Percentiles rank a stretch among this genome's conserved stretches.
phyloP scores from a whole-genome alignment of 2,888 invertebrate genomes.

The Xylocampa areola region DNA sequence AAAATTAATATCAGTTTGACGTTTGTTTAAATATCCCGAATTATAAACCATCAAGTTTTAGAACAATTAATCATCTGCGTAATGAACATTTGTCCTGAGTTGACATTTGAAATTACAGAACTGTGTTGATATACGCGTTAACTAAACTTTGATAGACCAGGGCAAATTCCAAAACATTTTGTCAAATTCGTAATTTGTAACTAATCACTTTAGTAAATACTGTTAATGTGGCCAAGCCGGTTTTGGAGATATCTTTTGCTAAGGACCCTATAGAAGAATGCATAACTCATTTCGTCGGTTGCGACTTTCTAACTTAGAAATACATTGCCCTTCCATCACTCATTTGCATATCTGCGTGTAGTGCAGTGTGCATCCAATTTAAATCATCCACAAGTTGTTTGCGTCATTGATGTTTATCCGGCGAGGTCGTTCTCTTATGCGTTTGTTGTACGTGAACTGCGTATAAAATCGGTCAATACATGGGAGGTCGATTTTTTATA shows the following conservation, averaged over 20 bases:
- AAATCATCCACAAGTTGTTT: slow-evolving; percentile 60
- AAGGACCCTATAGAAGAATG: slow-evolving; percentile 37
- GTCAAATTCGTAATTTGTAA: background rate
- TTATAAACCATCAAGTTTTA: slow-evolving; percentile 36
- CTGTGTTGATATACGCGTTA: slow-evolving; percentile 19
- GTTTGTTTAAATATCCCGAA: slow-evolving; percentile 38
- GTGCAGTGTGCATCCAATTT: slow-evolving; percentile 62
- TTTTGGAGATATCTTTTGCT: slow-evolving; percentile 24
- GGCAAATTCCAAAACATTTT: slow-evolving; percentile 12
- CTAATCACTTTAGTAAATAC: slow-evolving; percentile 10
- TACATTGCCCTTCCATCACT: slow-evolving; percentile 42
- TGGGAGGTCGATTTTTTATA: slow-evolving; percentile 38
- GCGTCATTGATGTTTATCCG: slow-evolving; percentile 65
- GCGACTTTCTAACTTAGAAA: slow-evolving; percentile 55
- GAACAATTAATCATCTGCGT: slow-evolving; percentile 46
- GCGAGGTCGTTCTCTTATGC: slow-evolving; percentile 58
- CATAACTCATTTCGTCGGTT: slow-evolving; percentile 56
- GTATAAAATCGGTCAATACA: slow-evolving; percentile 38
- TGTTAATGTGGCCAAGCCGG: slow-evolving; percentile 10
- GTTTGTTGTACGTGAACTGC: slow-evolving; percentile 57
- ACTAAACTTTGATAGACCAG: slow-evolving; percentile 23
- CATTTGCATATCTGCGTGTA: slow-evolving; percentile 38
- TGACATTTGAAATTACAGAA: slow-evolving; percentile 33
- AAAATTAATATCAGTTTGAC: slow-evolving; percentile 36
- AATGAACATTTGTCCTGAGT: slow-evolving; percentile 40